These are phyloP conservation scores for Scaptomyza parva DNA, from an alignment of 2,888 invertebrate species.

Conservation along the genomic window DNA sequence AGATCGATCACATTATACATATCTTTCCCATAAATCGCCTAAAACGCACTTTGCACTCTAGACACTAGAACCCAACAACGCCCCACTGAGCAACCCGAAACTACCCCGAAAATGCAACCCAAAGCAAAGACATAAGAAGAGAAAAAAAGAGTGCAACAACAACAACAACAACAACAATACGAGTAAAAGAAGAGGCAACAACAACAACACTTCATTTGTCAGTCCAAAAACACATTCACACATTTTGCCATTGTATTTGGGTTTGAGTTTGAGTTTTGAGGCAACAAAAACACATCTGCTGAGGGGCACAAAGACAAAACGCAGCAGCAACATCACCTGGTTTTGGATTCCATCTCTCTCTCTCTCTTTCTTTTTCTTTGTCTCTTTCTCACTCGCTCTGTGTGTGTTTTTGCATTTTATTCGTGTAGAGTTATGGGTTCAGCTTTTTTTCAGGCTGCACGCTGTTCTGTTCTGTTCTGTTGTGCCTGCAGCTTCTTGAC, in stretches of 20 bases:
- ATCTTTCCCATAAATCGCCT: slow-evolving; percentile 70
- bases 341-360: slow-evolving; percentile 13
- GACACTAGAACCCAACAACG: slow-evolving; percentile 22
- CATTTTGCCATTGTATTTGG: slow-evolving; percentile 54
- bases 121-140: slow-evolving; percentile 26
- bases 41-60: slow-evolving; percentile 61
- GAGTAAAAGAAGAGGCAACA: slow-evolving; percentile 42
- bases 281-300: slow-evolving; percentile 67
- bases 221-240: slow-evolving; percentile 57
- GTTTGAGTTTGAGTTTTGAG: too few species aligned
- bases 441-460: slow-evolving; percentile 34
- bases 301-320: slow-evolving; percentile 31
- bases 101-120: slow-evolving; percentile 55
- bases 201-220: slow-evolving; percentile 71
- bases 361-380: neutral
- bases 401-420: slow-evolving; percentile 14
- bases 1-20: slow-evolving; percentile 16
- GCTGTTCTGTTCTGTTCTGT: slow-evolving; percentile 31
- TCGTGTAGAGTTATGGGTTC: slow-evolving; percentile 1
- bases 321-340: slow-evolving; percentile 60
- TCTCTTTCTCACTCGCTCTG: neutral
- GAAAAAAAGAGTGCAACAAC: slow-evolving; percentile 46
- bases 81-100: slow-evolving; percentile 17
- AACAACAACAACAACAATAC: slow-evolving; percentile 23
- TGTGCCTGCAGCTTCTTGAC: slow-evolving; percentile 73